Conservation (phyloP, 2,797 vertebrate genomes). For the Sebastolobus altivelis region DNA sequence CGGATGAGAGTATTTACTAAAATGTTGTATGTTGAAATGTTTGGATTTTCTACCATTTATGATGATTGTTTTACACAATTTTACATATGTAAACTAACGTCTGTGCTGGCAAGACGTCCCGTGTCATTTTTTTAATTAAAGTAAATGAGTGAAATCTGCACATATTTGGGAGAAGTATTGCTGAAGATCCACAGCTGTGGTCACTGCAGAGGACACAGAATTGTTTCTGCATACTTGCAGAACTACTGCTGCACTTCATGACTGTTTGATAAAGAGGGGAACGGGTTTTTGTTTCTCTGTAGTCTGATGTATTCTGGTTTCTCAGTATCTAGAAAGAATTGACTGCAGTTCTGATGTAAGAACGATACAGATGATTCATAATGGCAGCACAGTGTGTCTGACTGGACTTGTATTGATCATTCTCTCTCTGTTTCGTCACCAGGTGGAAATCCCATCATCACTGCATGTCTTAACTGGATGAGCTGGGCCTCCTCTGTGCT, state of each 20-base stretch:
- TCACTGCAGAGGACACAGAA: constrained; percentile 17
- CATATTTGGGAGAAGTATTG: background rate
- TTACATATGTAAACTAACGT: background rate
- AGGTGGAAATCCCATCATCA: constrained; percentile 45
- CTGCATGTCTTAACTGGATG: constrained; percentile 37
- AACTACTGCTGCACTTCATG: constrained; percentile 24
- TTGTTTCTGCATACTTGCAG: constrained; percentile 36
- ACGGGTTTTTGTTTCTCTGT: constrained; percentile 3
- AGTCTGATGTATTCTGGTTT: background rate
- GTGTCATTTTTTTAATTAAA: background rate
- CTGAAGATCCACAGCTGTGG: constrained; percentile 29
- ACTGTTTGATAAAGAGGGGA: constrained; percentile 21
- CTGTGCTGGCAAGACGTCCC: background rate
- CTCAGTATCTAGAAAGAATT: background rate
- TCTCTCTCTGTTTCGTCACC: constrained; percentile 47
- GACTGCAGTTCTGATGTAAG: background rate
- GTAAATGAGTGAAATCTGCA: background rate
- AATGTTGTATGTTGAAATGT: no score
- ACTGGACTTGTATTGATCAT: background rate
- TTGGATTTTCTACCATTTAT: background rate
- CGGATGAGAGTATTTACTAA: no score
- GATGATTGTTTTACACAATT: background rate
- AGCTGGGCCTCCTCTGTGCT: constrained; percentile 27
- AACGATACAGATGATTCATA: background rate
- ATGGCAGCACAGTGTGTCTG: background rate